Percentiles rank a stretch among this genome's conserved stretches.
These are phyloP conservation scores for Callyntrura sp. DNA, from an alignment of 2,888 invertebrate genomes.

Conservation along the genomic window DNA sequence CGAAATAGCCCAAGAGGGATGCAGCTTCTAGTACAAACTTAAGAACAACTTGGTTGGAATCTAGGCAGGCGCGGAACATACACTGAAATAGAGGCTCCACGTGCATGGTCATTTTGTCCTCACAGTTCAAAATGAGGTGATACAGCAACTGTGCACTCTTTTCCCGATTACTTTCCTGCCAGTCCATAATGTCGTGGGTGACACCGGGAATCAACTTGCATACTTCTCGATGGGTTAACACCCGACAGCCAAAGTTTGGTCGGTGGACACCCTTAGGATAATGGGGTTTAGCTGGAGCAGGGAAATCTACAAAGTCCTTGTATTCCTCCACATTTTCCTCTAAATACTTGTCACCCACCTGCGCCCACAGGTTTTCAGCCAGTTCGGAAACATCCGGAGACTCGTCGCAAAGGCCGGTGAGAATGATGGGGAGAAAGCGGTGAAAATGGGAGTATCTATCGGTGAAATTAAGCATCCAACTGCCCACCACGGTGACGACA, in stretches of 20 bases:
- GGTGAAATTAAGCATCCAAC: slow-evolving; percentile 91
- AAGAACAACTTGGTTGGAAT: slow-evolving; percentile 84
- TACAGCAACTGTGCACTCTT: slow-evolving; percentile 92
- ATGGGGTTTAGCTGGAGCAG: slow-evolving; percentile 89
- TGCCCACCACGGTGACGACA: slow-evolving; percentile 91
- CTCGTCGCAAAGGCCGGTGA: slow-evolving; percentile 94
- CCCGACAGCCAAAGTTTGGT: slow-evolving; percentile 95
- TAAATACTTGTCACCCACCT: slow-evolving; percentile 92
- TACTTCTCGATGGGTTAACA: slow-evolving; percentile 91
- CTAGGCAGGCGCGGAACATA: slow-evolving; percentile 86
- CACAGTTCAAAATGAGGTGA: slow-evolving; percentile 90
- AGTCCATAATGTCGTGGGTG: slow-evolving; percentile 90
- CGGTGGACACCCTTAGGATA: slow-evolving; percentile 92
- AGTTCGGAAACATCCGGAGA: slow-evolving; percentile 90
- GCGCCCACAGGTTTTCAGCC: slow-evolving; percentile 89
- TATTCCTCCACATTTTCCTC: slow-evolving; percentile 95
- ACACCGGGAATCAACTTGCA: slow-evolving; percentile 91
- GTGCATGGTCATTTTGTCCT: slow-evolving; percentile 91
- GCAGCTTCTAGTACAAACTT: slow-evolving; percentile 89
- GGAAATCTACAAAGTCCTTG: slow-evolving; percentile 93
- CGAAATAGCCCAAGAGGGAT: slow-evolving; percentile 92
- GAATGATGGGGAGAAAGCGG: slow-evolving; percentile 92
- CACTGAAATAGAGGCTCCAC: slow-evolving; percentile 88
- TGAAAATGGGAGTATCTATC: slow-evolving; percentile 97
- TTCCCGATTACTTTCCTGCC: slow-evolving; percentile 89